phyloP scores from a whole-genome alignment of 2,888 invertebrate genomes.

The Synanthedon formicaeformis region DNA sequence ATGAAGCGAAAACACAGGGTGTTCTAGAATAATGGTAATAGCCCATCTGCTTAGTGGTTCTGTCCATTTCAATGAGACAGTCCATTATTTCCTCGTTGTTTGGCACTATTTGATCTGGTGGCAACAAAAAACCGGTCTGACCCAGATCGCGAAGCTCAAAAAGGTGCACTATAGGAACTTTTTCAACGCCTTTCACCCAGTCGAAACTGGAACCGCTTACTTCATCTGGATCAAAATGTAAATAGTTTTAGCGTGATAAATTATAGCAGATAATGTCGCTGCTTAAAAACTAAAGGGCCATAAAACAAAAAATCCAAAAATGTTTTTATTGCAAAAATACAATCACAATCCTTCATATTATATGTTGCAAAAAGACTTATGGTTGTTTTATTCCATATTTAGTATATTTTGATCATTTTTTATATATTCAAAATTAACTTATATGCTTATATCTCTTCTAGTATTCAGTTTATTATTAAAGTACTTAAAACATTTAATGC shows the following conservation, averaged over 20 bases:
- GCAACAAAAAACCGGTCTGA: constrained; percentile 64
- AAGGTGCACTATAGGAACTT: constrained; percentile 64
- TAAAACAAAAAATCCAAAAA: too few relatives aligned
- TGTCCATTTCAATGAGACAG: constrained; percentile 41
- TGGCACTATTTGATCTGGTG: constrained; percentile 55
- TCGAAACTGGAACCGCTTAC: constrained; percentile 60
- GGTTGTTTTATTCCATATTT: too few relatives aligned
- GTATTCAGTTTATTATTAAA: too few relatives aligned
- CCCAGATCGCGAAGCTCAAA: constrained; percentile 72
- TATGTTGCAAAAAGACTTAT: too few relatives aligned
- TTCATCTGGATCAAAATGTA: constrained; percentile 29
- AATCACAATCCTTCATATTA: too few relatives aligned
- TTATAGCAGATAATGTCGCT: too few relatives aligned
- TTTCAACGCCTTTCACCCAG: constrained; percentile 66
- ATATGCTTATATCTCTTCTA: too few relatives aligned
- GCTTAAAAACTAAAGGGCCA: too few relatives aligned
- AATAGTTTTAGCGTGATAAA: not conserved
- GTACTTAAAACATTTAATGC: too few relatives aligned
- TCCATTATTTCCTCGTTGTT: constrained; percentile 54
- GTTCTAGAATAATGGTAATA: constrained; percentile 19
- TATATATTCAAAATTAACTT: too few relatives aligned
- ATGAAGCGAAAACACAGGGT: constrained; percentile 1
- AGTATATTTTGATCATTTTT: too few relatives aligned
- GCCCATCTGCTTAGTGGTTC: constrained; percentile 21
- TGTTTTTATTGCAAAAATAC: too few relatives aligned